Evolutionary conservation across 1,140 invertebrate genomes (phyloP), one percentile per base, ranked within the genome.

Genomic region (Conus betulinus): DNA sequence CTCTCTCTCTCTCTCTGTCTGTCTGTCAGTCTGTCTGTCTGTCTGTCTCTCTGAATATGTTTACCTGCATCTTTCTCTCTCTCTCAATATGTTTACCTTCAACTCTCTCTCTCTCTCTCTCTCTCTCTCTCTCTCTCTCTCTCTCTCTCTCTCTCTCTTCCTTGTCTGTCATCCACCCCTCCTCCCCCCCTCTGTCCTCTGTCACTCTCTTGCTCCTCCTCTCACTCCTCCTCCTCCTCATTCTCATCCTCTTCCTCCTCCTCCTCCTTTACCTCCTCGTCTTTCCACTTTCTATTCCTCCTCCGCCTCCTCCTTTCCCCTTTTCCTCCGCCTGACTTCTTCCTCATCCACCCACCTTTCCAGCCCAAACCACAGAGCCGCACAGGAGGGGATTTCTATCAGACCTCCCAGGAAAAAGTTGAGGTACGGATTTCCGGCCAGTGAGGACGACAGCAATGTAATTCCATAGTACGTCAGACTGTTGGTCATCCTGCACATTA

Each of bases 381-480:
- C 20, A 67, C 76, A 88, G 25, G 91, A 89, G 2, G 90, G 89
- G 53, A 92, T 63, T 83, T 94, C 93, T 17, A 91, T 88, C 5
- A 91, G 55, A 10, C 90, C 92, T 15, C 90, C 89, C 25, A 93
- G 76, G 76, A 91, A 90, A 78, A 91, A 92, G 82, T 91, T 94
- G 20, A 94, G 51, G 86, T 91, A 93, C n/a, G 90, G 88, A 85
- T 92, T 88, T 4, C 92, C 92, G 79, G 89, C 85, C 39, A 93
- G 71, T 11, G 88, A 86, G 25, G 87, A 84, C 23, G 92, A 91
- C 25, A 92, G 89, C 15, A 93, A 85, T 67, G 89, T 91, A 60
- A 94, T 55, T 5, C 92, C 92, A 74, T 91, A 93, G 85, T 94
- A 94, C 17, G 92, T 91, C 20, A 94, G 84, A 60, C 90, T 92